A percentile compares a stretch with the other conserved stretches of the same genome.
Evolutionary conservation across 2,797 vertebrate species (phyloP).

Genomic region (Anguilla anguilla): DNA sequence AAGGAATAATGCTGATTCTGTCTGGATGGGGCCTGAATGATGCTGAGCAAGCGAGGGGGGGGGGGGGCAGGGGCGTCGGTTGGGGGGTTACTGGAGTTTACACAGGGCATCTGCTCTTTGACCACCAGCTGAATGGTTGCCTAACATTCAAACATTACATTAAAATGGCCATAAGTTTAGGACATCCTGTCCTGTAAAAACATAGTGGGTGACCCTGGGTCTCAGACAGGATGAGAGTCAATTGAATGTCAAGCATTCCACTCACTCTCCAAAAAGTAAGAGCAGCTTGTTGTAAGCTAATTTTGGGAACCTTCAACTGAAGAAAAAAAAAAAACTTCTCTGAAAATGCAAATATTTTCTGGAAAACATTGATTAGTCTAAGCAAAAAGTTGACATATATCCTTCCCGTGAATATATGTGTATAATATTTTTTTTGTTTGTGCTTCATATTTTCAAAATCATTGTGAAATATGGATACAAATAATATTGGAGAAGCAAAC

Average conservation of each 20-base stretch:
- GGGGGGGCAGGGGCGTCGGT: neutral
- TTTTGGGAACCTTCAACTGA: neutral
- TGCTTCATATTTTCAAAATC: slow-evolving; percentile 4
- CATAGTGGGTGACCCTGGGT: neutral
- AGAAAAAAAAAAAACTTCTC: neutral
- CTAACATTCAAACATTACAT: neutral
- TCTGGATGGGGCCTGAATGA: slow-evolving; percentile 11
- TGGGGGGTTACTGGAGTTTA: neutral
- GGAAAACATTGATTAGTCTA: slow-evolving; percentile 10
- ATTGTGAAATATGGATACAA: slow-evolving; percentile 24
- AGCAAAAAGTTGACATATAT: slow-evolving; percentile 13
- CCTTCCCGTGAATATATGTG: slow-evolving; percentile 19
- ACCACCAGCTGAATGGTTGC: neutral
- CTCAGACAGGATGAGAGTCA: neutral
- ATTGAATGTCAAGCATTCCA: neutral
- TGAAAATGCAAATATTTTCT: slow-evolving; percentile 5
- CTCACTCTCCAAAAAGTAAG: neutral
- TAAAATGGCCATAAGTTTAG: neutral
- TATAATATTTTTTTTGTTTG: neutral
- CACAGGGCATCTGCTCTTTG: neutral
- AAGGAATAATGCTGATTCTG: slow-evolving; percentile 34
- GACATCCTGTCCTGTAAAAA: neutral
- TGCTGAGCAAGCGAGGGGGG: neutral
- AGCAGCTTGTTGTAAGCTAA: neutral
- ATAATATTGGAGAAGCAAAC: slow-evolving; percentile 16